These are phyloP conservation scores for Aplodontia rufa DNA, from an alignment of 2,113 vertebrate species.

Conservation along the genomic window DNA sequence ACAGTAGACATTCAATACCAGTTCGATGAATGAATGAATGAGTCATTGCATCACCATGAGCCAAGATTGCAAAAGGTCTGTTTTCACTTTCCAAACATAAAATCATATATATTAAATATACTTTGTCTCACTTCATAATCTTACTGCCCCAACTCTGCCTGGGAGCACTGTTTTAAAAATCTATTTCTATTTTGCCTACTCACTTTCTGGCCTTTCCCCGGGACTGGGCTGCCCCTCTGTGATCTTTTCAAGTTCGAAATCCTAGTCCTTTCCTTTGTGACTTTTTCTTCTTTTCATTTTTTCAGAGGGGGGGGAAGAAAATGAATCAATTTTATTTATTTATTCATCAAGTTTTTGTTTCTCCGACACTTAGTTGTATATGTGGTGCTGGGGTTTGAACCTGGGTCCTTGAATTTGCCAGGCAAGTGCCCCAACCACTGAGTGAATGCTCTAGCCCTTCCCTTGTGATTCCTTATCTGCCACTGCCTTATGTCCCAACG, in stretches of 20 bases:
- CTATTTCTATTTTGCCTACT: background rate
- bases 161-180: background rate
- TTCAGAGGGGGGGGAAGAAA: no score
- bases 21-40: background rate
- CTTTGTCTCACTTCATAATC: background rate
- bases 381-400: no score
- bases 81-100: conserved; percentile 44
- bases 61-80: background rate
- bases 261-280: background rate
- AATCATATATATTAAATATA: conserved; percentile 27
- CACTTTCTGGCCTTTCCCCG: conserved; percentile 14
- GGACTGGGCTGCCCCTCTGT: background rate
- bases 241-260: background rate
- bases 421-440: no score
- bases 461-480: conserved; percentile 10
- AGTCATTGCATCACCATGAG: background rate
- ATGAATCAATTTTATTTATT: no score
- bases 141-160: background rate
- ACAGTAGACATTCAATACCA: background rate
- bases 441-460: no score
- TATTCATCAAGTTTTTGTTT: no score
- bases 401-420: no score
- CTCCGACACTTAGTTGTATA: no score
- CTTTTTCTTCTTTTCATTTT: no score
- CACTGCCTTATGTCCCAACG: background rate